Evolutionary conservation across 2,113 vertebrate genomes (phyloP), one percentile per base, ranked within the genome.

Genomic region (Chionodraco myersi): DNA sequence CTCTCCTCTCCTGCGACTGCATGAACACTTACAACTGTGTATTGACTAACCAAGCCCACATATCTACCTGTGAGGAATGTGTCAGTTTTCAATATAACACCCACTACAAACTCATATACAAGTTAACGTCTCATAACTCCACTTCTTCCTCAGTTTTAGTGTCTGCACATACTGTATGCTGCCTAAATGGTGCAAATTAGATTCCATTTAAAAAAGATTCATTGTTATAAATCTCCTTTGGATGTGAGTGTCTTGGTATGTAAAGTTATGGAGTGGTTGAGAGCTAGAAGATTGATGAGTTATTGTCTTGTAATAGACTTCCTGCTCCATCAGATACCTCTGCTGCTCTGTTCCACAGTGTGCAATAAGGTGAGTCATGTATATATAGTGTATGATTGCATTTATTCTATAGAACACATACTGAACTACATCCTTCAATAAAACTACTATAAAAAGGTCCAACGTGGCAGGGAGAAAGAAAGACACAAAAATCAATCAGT

Each of bases 41-140:
- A 45, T 64, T 75, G 68, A 76, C 72, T 83, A 73, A 82, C 51
- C 34, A 47, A 67, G 57, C 79, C 56, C 84, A 81, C 89, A 60
- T 66, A 34, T 72, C 75, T 73, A 77, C 77, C 86, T 69, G 52
- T 48, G 47, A 66, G 26, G 26, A 51, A 66, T 36, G 26, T 34
- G 26, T 34, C 64, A 51, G 10, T 21, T 3, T 30, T 72, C 66
- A 23, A 72, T 36, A 23, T 18, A 12, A 16, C 41, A 48, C 13
- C n/a, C 48, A 66, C 26, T 61, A 34, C 52, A 14, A 15, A 49
- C 49, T 64, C 47, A 51, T 11, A 48, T 8, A 45, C 49, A 48
- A 54, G 26, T 54, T 64, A 41, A 30, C 51, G 6, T 72, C 14
- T 68, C 21, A 47, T 56, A 52, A 72, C 16, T 23, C 49, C 6